A percentile compares a stretch with the other conserved stretches of the same genome.
Evolutionary conservation across 2,113 vertebrate genomes (phyloP).

Genomic region (Centrocercus urophasianus): DNA sequence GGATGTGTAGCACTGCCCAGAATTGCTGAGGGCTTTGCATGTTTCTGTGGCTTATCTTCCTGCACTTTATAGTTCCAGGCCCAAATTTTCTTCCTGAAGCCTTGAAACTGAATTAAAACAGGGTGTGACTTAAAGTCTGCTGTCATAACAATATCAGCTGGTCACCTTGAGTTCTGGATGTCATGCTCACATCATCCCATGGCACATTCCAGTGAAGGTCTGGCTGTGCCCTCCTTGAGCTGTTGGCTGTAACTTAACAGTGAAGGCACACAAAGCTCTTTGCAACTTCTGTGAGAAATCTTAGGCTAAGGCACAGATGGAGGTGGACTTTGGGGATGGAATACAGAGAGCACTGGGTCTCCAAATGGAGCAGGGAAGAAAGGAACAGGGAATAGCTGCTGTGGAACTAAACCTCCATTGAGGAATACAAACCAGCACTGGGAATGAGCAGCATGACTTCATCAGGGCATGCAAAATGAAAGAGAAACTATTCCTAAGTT

Average conservation of each 20-base stretch:
- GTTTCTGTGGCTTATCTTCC: neutral
- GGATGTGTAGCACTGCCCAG: neutral
- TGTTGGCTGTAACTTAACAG: accelerated
- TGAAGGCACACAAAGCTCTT: neutral
- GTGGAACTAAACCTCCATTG: neutral
- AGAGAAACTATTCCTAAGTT: neutral
- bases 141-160: neutral
- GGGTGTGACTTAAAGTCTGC: neutral
- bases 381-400: neutral
- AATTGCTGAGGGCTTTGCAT: neutral
- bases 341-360: neutral
- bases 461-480: neutral
- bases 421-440: neutral
- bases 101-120: neutral
- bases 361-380: accelerated
- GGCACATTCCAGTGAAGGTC: neutral
- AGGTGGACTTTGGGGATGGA: neutral
- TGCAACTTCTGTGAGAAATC: neutral
- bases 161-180: neutral
- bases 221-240: neutral
- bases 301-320: neutral
- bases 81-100: neutral
- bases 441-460: neutral
- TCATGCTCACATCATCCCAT: neutral
- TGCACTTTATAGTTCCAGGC: neutral